These are phyloP conservation scores for Cardinalis cardinalis DNA, from an alignment of 2,113 vertebrate genomes.

Conservation along the genomic window DNA sequence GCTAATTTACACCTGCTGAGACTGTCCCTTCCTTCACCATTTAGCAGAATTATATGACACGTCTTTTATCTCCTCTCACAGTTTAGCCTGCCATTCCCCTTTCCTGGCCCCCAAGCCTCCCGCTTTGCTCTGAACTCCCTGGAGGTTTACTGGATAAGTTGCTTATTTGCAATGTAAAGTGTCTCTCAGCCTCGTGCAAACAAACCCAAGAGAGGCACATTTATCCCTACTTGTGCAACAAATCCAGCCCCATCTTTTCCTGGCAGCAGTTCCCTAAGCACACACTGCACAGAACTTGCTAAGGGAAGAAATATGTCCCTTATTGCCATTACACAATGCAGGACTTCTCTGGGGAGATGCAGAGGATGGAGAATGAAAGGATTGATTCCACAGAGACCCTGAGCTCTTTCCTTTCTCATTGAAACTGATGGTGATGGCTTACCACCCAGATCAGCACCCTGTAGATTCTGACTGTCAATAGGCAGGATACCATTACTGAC, in stretches of 20 bases:
- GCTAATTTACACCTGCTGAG: slow-evolving; percentile 30
- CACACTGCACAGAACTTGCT: neutral
- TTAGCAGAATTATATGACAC: slow-evolving; percentile 36
- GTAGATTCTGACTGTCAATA: neutral
- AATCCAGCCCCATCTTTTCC: neutral
- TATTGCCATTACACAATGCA: neutral
- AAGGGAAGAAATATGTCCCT: neutral
- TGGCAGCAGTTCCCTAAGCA: neutral
- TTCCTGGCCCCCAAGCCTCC: neutral
- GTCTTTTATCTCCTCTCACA: slow-evolving; percentile 5
- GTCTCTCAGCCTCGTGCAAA: neutral
- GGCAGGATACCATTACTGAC: slow-evolving; percentile 15
- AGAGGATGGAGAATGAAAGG: neutral
- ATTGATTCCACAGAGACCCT: neutral
- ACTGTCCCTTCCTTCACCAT: slow-evolving; percentile 7
- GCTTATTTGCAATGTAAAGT: slow-evolving; percentile 59
- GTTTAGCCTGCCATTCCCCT: slow-evolving; percentile 7
- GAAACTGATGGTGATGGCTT: neutral
- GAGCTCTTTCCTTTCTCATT: neutral
- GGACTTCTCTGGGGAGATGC: neutral
- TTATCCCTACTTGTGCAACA: neutral
- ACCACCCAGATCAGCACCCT: neutral
- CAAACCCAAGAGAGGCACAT: neutral
- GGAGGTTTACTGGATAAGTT: slow-evolving; percentile 23
- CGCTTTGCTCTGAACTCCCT: slow-evolving; percentile 25